A percentile compares a stretch with the other conserved stretches of the same genome.
phyloP scores from a whole-genome alignment of 2,797 vertebrate species.

The Platalea minor region DNA sequence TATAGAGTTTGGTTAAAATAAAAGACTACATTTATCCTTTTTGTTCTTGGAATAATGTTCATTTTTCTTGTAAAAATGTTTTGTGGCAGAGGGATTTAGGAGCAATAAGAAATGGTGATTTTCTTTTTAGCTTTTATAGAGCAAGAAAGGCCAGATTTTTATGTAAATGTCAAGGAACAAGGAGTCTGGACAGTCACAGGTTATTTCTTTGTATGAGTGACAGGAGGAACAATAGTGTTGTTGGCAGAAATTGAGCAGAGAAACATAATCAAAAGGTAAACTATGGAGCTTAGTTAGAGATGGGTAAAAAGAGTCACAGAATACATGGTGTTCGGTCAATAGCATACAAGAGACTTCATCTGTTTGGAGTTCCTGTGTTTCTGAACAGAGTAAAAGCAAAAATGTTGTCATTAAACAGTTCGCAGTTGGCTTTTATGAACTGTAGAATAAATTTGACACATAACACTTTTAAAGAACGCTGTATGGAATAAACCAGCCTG shows the following conservation, averaged over 20 bases:
- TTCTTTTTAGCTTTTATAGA: background rate
- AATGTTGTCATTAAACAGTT: background rate
- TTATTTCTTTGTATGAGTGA: background rate
- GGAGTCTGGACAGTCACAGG: background rate
- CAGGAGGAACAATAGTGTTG: background rate
- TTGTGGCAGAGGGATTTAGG: background rate
- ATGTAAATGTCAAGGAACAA: background rate
- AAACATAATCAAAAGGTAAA: background rate
- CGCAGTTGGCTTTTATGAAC: constrained; percentile 1
- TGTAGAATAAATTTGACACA: background rate
- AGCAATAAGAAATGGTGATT: background rate
- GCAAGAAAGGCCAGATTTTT: background rate
- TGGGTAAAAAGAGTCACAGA: background rate
- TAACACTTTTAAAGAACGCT: background rate
- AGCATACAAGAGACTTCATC: background rate
- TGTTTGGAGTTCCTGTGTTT: background rate
- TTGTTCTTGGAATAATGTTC: background rate
- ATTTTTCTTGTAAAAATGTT: background rate
- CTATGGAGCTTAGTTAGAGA: background rate
- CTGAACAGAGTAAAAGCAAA: background rate
- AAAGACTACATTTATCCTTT: background rate
- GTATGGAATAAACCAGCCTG: background rate
- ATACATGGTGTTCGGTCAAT: background rate
- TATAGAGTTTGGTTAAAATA: background rate
- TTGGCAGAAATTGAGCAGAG: background rate